A percentile compares a stretch with the other conserved stretches of the same genome.
Conservation (phyloP, 2,113 vertebrate species). For the Rhinolophus sinicus region DNA sequence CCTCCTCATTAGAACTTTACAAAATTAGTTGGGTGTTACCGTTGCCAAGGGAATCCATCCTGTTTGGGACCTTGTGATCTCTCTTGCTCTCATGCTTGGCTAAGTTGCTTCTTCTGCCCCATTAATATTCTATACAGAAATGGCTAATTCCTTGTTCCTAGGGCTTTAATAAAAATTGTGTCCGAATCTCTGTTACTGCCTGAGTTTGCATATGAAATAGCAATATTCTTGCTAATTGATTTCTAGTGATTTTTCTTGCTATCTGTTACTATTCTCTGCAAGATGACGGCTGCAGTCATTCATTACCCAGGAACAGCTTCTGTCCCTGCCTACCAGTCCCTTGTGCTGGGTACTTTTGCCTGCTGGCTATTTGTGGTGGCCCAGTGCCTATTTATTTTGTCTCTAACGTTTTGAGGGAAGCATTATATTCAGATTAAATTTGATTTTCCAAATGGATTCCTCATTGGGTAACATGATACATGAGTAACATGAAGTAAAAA, state of each 20-base stretch:
- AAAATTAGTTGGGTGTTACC: background rate
- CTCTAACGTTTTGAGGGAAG: background rate
- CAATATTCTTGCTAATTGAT: conserved; percentile 53
- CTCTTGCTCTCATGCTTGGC: background rate
- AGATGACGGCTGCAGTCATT: background rate
- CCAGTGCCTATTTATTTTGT: background rate
- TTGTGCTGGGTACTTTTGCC: background rate
- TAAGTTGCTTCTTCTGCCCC: background rate
- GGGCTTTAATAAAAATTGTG: conserved; percentile 1
- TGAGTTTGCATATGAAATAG: conserved; percentile 39
- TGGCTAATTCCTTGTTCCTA: background rate
- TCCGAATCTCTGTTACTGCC: background rate
- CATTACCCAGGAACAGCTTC: background rate
- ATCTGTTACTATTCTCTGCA: conserved; percentile 3
- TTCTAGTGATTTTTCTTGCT: conserved; percentile 28
- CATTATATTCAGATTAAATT: background rate
- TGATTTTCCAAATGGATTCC: conserved; percentile 1
- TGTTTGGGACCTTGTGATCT: background rate
- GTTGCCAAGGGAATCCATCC: background rate
- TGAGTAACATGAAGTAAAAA: background rate
- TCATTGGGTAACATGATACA: background rate
- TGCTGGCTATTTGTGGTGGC: background rate
- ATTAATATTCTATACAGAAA: conserved; percentile 33
- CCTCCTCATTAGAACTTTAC: background rate
- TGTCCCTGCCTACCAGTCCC: background rate